These are phyloP conservation scores for Zeus faber DNA, from an alignment of 2,113 vertebrate species.

Conservation along the genomic window DNA sequence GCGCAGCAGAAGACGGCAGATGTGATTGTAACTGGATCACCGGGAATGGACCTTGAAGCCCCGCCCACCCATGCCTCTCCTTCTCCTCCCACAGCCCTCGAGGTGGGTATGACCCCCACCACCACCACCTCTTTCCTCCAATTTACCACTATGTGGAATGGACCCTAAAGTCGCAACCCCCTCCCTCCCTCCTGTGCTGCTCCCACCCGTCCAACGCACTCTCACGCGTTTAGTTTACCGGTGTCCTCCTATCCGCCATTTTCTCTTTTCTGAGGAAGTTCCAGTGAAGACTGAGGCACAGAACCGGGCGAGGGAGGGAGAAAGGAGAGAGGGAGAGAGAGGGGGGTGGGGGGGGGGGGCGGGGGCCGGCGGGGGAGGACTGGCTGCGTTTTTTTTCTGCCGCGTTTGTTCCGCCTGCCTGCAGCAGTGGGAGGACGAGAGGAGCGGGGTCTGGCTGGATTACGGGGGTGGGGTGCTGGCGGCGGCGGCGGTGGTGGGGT, in stretches of 20 bases:
- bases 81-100: conserved; percentile 25
- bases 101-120: conserved; percentile 33
- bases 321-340: not conserved
- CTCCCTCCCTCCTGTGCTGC: not conserved
- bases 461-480: conserved; percentile 1
- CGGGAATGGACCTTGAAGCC: conserved; percentile 49
- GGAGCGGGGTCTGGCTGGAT: not conserved
- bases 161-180: conserved; percentile 23
- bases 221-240: conserved; percentile 1
- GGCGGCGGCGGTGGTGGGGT: not conserved
- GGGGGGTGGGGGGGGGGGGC: conserved; percentile 8
- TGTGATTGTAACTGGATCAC: conserved; percentile 61
- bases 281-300: conserved; percentile 24
- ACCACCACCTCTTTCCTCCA: conserved; percentile 7
- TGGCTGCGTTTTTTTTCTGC: conserved; percentile 12
- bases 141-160: conserved; percentile 27
- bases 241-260: conserved; percentile 25
- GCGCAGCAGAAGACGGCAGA: conserved; percentile 47
- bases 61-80: conserved; percentile 6
- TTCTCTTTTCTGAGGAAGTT: conserved; percentile 34
- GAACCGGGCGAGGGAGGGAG: conserved; percentile 14
- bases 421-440: conserved; percentile 12
- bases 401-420: conserved; percentile 27
- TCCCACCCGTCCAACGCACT: not conserved
- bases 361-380: not conserved